Evolutionary conservation across 2,888 invertebrate genomes (phyloP), one percentile per base, ranked within the genome.

Genomic region (Adelognathus sp.): DNA sequence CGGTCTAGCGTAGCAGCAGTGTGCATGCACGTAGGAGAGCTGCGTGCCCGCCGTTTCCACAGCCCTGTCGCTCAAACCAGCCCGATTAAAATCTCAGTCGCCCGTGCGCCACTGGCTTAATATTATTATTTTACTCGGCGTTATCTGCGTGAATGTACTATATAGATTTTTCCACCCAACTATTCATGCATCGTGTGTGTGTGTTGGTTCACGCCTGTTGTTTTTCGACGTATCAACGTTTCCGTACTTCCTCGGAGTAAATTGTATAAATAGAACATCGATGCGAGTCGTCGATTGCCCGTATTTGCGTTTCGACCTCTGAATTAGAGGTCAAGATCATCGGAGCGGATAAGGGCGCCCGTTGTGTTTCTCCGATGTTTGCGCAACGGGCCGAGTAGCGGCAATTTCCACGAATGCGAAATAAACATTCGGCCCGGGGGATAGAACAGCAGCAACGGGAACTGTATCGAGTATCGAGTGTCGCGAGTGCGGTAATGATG

Each of bases 61-160:
- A 60, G 73, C 39, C 78, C 73, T 78, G 78, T 87, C 87, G 85
- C 86, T 87, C 88, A 86, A 86, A 87, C 86, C 81, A 80, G 81
- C 73, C 76, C 83, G 88, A 88, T 88, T 87, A 88, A 87, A 88
- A 78, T 88, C 88, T 85, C 83, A 82, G 85, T 80, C 81, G 82
- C 66, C 56, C 74, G 24, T 36, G 67, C 74, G 46, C 72, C 67
- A 73, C 29, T 44, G 69, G 83, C 85, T 88, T 87, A 86, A 88
- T 87, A 88, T 88, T 88, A 87, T 88, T 88, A 88, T 88, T 88
- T 88, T 85, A 86, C 85, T 80, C 81, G 78, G 82, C 82, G 78
- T 81, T 77, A 77, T 81, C 74, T 74, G 31, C 69, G 60, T 41
- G 24, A 50, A 60, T 33, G 11, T 39, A 69, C 44, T 52, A 46